phyloP scores from a whole-genome alignment of 1,140 invertebrate genomes.

The Anastatus disparis region DNA sequence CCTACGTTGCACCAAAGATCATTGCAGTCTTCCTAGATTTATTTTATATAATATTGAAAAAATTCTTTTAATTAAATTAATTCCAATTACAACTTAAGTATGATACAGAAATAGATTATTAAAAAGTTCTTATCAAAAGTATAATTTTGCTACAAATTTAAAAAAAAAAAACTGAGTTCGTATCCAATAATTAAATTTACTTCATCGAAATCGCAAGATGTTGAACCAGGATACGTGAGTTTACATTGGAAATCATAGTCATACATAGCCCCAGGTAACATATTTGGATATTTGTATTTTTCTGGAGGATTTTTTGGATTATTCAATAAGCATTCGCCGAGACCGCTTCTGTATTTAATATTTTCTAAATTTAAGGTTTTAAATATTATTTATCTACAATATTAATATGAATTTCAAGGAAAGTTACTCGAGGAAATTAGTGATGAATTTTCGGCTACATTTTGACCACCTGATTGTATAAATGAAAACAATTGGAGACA shows the following conservation, averaged over 20 bases:
- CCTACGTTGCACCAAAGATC: conserved; percentile 70
- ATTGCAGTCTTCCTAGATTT: conserved; percentile 67
- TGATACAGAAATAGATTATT: no score
- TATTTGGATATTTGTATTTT: conserved; percentile 66
- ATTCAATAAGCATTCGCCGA: conserved; percentile 75
- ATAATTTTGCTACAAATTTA: no score
- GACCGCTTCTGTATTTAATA: conserved; percentile 67
- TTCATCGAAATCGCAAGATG: conserved; percentile 56
- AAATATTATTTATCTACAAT: not conserved
- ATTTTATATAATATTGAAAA: no score
- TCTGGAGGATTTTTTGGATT: conserved; percentile 69
- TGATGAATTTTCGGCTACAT: conserved; percentile 74
- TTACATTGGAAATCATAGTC: conserved; percentile 75
- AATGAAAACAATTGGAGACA: conserved; percentile 74
- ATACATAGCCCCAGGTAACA: conserved; percentile 77
- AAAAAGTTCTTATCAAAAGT: no score
- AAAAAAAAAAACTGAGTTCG: no score
- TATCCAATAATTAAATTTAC: conserved; percentile 16
- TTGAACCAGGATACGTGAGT: conserved; percentile 58
- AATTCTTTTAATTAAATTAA: no score
- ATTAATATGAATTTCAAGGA: not conserved
- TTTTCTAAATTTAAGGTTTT: conserved; percentile 59
- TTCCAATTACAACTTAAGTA: no score
- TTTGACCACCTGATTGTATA: conserved; percentile 74
- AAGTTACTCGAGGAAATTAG: conserved; percentile 73